A percentile compares a stretch with the other conserved stretches of the same genome.
Conservation (phyloP, 2,113 vertebrate species). For the Hemichromis elongatus region DNA sequence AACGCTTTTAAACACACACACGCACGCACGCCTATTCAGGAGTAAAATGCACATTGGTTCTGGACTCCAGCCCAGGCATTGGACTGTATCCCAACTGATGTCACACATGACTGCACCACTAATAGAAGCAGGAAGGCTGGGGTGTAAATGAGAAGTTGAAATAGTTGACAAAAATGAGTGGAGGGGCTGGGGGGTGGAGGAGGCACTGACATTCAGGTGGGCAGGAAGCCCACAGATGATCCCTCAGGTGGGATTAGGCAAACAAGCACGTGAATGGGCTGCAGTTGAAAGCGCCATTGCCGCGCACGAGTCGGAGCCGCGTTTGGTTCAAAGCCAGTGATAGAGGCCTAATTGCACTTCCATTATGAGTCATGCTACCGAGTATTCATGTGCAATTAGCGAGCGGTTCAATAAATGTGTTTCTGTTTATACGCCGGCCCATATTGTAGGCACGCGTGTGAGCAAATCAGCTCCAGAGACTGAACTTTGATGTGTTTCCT, state of each 20-base stretch:
- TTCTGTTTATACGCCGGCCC: not conserved
- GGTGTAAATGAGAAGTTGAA: slow-evolving; percentile 39
- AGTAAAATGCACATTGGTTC: slow-evolving; percentile 14
- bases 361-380: slow-evolving; percentile 54
- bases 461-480: slow-evolving; percentile 36
- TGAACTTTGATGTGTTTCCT: slow-evolving; percentile 62
- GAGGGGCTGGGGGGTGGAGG: not conserved
- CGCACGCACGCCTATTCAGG: not conserved
- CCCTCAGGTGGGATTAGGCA: slow-evolving; percentile 29
- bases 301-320: slow-evolving; percentile 27
- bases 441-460: not conserved
- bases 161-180: slow-evolving; percentile 13
- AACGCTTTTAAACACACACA: not conserved
- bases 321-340: slow-evolving; percentile 48
- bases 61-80: slow-evolving; percentile 40
- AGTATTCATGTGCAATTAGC: slow-evolving; percentile 67
- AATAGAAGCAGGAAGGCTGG: slow-evolving; percentile 38
- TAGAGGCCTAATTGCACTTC: slow-evolving; percentile 56
- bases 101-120: slow-evolving; percentile 45
- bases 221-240: slow-evolving; percentile 30
- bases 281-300: slow-evolving; percentile 31
- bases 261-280: slow-evolving; percentile 12
- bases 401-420: slow-evolving; percentile 28
- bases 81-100: slow-evolving; percentile 8
- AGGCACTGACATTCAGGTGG: slow-evolving; percentile 21